Percentiles rank a stretch among this genome's conserved stretches.
Conservation (phyloP, 2,888 invertebrate genomes). For the Meta bourneti region DNA sequence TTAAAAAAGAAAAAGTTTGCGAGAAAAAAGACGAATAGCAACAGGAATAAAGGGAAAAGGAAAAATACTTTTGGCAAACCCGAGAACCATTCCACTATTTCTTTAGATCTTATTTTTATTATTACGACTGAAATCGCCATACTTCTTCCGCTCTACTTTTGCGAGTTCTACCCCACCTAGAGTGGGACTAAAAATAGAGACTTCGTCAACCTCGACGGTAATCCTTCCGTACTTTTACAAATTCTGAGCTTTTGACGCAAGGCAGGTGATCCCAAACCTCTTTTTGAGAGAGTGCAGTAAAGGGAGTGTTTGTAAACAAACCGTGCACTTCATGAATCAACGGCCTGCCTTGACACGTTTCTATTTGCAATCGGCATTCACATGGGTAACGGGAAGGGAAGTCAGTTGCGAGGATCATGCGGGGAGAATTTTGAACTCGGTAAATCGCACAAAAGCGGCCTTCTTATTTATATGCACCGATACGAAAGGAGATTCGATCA, state of each 20-base stretch:
- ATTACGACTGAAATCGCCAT: neutral
- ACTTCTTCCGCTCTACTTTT: slow-evolving; percentile 6
- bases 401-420: neutral
- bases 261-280: neutral
- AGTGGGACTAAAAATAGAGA: slow-evolving; percentile 41
- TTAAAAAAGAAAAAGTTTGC: neutral
- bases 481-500: no score
- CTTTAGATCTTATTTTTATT: neutral
- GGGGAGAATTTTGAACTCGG: neutral
- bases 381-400: neutral
- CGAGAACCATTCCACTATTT: slow-evolving; percentile 23
- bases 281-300: neutral
- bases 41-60: slow-evolving; percentile 2
- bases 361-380: slow-evolving; percentile 15
- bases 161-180: slow-evolving; percentile 16
- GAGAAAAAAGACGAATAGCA: slow-evolving; percentile 1
- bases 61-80: slow-evolving; percentile 11
- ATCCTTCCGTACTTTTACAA: slow-evolving; percentile 19
- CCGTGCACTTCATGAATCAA: slow-evolving; percentile 23
- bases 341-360: slow-evolving; percentile 18
- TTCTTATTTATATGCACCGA: no score
- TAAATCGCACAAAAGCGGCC: no score
- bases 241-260: neutral
- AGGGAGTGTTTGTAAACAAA: slow-evolving; percentile 49
- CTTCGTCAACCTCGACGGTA: slow-evolving; percentile 21